Base-by-base conservation (phyloP, 2,888 invertebrate genomes). In the Brenthis daphne region DNA sequence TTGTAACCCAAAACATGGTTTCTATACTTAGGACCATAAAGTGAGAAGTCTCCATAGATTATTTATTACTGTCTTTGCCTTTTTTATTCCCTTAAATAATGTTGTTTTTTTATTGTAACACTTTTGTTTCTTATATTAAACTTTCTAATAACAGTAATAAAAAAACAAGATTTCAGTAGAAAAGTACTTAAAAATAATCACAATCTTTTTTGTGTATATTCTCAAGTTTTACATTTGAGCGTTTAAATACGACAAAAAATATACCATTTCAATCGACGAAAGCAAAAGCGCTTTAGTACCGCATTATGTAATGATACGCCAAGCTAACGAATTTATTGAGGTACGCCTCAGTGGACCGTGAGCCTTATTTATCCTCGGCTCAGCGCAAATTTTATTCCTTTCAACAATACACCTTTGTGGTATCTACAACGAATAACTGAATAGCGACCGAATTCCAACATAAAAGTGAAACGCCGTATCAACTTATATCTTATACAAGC, bases 381-480 rank as follows among this genome's bases (percentile, higher is more conserved):
- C 77, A 76, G 74, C 70, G 78, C 77, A 70, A 79, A 79, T 83
- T 78, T 67, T 82, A 81, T 80, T 75, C 69, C 71, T 74, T 79
- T 74, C 72, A 75, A 73, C 74, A 74, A 69, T 63, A 73, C 73
- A 77, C 75, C 67, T 74, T 48, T 69, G 53, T 53, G 53, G 63
- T 57, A 63, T 65, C 79, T 82, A 82, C 82, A 79, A 84, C 85
- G 80, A 86, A 88, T 85, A 75, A 76, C 71, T 79, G 77, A 81
- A 82, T 77, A 71, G 75, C 71, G 67, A 64, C 76, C 76, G 75
- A 82, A 82, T 80, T 80, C 77, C 75, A 73, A 54, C 60, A 57
- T 65, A 43, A 43, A 43, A 8, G 11, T 43, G 50, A 48, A 70
- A 63, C 68, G 60, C 50, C 64, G 65, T 61, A 68, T 51, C 64